phyloP scores from a whole-genome alignment of 2,888 invertebrate species.

The Eupeodes latifasciatus region DNA sequence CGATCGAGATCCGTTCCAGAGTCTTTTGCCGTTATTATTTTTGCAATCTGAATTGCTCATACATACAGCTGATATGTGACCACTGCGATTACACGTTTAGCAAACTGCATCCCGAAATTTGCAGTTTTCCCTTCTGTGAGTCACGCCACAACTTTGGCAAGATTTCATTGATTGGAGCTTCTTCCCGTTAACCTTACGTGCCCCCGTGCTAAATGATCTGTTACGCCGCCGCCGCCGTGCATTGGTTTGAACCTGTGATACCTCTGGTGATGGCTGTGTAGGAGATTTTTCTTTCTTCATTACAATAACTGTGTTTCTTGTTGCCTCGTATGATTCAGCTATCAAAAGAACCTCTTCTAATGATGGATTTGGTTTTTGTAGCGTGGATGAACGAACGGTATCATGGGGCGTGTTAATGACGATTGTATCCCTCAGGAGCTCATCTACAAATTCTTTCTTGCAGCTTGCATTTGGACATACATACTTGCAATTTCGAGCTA shows the following conservation, averaged over 20 bases:
- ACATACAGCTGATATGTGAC: constrained; percentile 54
- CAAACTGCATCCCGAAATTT: constrained; percentile 56
- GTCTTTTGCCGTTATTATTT: neutral
- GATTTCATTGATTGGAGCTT: constrained; percentile 30
- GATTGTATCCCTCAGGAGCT: neutral
- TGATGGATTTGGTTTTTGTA: constrained; percentile 5
- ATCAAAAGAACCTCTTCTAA: constrained; percentile 4
- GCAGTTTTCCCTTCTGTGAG: constrained; percentile 46
- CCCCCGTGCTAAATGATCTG: neutral
- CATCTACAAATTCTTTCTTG: neutral
- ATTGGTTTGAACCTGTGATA: neutral
- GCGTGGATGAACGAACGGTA: constrained; percentile 19
- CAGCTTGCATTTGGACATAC: neutral
- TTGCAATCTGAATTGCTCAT: constrained; percentile 12
- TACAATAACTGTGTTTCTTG: neutral
- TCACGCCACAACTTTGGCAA: constrained; percentile 50
- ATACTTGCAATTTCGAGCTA: neutral
- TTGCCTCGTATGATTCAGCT: constrained; percentile 9
- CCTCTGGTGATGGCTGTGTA: neutral
- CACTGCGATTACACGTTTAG: constrained; percentile 51
- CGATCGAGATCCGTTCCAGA: neutral
- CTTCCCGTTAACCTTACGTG: neutral
- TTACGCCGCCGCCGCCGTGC: neutral
- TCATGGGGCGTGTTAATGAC: constrained; percentile 10
- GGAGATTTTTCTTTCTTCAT: neutral